These are phyloP conservation scores for Platygyra sinensis DNA, from an alignment of 64 coral and sea anemone genomes.

Conservation along the genomic window DNA sequence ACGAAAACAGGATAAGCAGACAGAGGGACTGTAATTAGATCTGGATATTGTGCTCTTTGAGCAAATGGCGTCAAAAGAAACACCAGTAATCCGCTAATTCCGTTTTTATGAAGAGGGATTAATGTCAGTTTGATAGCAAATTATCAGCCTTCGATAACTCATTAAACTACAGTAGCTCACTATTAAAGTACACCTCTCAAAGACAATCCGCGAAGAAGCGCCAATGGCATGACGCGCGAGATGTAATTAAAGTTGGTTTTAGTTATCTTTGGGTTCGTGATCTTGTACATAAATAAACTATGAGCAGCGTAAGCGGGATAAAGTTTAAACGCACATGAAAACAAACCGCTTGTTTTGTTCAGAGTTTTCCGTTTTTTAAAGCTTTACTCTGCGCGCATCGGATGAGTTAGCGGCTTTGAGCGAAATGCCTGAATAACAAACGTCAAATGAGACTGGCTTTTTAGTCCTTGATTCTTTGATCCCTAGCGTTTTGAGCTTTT, in stretches of 20 bases:
- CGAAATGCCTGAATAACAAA: neutral
- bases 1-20: conserved; percentile 9
- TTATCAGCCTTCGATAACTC: conserved; percentile 18
- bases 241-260: conserved; percentile 33
- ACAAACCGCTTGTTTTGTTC: conserved; percentile 19
- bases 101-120: conserved; percentile 55
- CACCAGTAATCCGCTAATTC: conserved; percentile 35
- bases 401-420: too few relatives aligned
- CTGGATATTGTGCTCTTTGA: neutral
- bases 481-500: neutral
- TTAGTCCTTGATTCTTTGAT: neutral
- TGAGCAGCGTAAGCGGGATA: neutral
- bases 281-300: conserved; percentile 39
- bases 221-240: neutral
- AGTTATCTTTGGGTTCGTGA: neutral
- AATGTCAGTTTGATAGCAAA: conserved; percentile 40
- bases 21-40: conserved; percentile 8
- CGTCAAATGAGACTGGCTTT: neutral
- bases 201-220: neutral
- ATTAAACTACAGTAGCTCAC: neutral
- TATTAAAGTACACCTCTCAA: neutral
- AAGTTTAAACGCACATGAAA: neutral
- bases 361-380: neutral
- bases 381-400: too few relatives aligned
- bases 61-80: neutral